phyloP scores from a whole-genome alignment of 2,113 vertebrate species.

The Mesocricetus auratus region DNA sequence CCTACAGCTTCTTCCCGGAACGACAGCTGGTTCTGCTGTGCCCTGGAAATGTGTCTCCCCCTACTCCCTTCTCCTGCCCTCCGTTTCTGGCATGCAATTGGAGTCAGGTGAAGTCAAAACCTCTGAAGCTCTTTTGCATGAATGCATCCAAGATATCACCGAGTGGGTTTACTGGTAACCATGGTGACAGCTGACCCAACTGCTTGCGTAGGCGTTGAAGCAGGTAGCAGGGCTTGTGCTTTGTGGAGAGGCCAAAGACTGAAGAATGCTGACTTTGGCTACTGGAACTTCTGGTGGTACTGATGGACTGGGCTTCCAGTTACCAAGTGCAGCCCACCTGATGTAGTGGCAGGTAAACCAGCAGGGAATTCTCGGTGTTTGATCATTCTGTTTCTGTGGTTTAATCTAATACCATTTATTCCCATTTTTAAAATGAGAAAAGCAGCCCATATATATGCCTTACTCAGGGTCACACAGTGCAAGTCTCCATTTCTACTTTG shows the following conservation, averaged over 20 bases:
- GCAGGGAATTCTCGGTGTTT: background rate
- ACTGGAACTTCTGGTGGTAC: background rate
- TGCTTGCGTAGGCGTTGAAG: background rate
- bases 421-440: conserved; percentile 34
- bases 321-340: background rate
- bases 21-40: background rate
- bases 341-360: background rate
- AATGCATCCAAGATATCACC: conserved; percentile 14
- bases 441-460: background rate
- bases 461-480: background rate
- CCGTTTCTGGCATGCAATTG: background rate
- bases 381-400: background rate
- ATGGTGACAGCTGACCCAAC: conserved; percentile 61
- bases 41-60: background rate
- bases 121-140: conserved; percentile 36
- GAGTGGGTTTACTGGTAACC: conserved; percentile 61
- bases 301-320: background rate
- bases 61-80: background rate
- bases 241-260: background rate
- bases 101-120: conserved; percentile 28
- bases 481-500: background rate
- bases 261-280: background rate
- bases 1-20: background rate
- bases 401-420: background rate
- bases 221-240: conserved; percentile 28